Conservation (phyloP, 2,888 invertebrate genomes). For the Rhogogaster chlorosoma region DNA sequence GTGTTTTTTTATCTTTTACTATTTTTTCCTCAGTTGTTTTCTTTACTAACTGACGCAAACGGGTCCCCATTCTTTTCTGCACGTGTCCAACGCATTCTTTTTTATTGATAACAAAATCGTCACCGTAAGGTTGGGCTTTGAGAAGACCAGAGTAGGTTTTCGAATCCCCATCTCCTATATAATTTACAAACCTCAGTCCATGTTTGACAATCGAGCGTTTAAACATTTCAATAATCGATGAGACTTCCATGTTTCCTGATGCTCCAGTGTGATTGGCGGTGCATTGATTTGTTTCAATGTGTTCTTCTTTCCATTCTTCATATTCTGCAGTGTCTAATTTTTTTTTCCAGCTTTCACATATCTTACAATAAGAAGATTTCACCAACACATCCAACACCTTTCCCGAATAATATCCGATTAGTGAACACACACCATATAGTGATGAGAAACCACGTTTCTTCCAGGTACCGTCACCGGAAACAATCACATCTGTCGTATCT, state of each 20-base stretch:
- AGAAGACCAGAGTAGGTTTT: constrained; percentile 54
- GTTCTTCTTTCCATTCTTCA: no score
- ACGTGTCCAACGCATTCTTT: background rate
- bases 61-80: constrained; percentile 40
- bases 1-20: background rate
- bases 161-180: constrained; percentile 52
- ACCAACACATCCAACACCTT: no score
- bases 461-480: no score
- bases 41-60: constrained; percentile 10
- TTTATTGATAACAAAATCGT: constrained; percentile 28
- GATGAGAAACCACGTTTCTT: no score
- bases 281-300: constrained; percentile 54
- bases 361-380: no score
- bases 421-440: no score
- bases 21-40: constrained; percentile 34
- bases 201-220: constrained; percentile 53
- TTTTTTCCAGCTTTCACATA: no score
- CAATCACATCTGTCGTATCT: constrained; percentile 61
- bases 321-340: no score
- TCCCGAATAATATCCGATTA: no score
- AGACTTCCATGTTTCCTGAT: constrained; percentile 58
- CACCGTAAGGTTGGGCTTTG: constrained; percentile 54
- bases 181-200: constrained; percentile 52
- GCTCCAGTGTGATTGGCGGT: constrained; percentile 53
- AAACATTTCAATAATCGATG: constrained; percentile 56